Evolutionary conservation across 2,888 invertebrate genomes (phyloP).

Genomic region (Julus scandinavius): DNA sequence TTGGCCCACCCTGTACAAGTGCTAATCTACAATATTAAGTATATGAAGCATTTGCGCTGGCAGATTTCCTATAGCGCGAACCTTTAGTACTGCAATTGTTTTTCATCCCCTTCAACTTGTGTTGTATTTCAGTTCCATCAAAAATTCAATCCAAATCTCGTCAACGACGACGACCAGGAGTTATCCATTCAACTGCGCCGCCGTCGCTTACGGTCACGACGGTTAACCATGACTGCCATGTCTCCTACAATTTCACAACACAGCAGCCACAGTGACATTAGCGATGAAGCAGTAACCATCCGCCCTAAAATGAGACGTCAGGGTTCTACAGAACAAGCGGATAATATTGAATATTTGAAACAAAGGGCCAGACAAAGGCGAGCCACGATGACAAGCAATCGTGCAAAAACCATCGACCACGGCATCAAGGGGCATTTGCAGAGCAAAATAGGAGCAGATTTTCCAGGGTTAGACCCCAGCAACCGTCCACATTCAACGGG

Average conservation of each 20-base stretch:
- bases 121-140: slow-evolving; percentile 60
- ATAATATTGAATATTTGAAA: slow-evolving; percentile 38
- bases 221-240: slow-evolving; percentile 61
- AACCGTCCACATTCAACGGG: slow-evolving; percentile 57
- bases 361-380: slow-evolving; percentile 51
- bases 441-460: slow-evolving; percentile 40
- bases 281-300: slow-evolving; percentile 53
- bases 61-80: neutral
- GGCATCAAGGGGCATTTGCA: slow-evolving; percentile 22
- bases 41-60: neutral
- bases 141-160: slow-evolving; percentile 62
- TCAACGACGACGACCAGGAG: slow-evolving; percentile 62
- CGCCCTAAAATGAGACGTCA: slow-evolving; percentile 52
- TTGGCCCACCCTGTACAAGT: no score
- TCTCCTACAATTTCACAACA: slow-evolving; percentile 57
- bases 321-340: neutral
- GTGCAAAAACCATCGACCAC: slow-evolving; percentile 54
- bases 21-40: neutral
- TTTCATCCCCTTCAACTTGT: neutral
- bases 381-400: slow-evolving; percentile 44
- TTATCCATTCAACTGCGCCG: slow-evolving; percentile 60
- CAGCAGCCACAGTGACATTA: slow-evolving; percentile 57
- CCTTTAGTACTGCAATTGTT: neutral
- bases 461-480: slow-evolving; percentile 54
- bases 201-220: slow-evolving; percentile 61